phyloP scores from a whole-genome alignment of 2,797 vertebrate species.

The Gallirallus australis region DNA sequence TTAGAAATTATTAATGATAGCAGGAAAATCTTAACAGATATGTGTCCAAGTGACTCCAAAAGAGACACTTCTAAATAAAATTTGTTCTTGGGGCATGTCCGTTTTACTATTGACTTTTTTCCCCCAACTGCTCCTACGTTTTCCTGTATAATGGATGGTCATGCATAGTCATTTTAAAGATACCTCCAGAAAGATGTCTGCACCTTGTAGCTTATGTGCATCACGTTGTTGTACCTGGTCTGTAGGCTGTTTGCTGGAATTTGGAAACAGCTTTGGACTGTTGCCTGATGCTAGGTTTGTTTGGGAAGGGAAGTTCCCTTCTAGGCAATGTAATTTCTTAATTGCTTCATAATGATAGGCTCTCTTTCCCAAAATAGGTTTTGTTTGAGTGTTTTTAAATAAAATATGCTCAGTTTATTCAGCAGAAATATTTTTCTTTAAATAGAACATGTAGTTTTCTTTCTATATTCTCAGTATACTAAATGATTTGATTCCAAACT shows the following conservation, averaged over 20 bases:
- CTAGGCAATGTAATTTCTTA: background rate
- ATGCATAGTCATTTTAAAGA: background rate
- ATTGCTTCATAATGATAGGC: background rate
- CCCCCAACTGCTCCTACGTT: background rate
- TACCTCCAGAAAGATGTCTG: background rate
- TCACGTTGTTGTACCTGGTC: background rate
- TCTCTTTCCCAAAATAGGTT: background rate
- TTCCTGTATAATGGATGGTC: background rate
- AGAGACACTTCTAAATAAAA: background rate
- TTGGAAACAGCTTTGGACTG: background rate
- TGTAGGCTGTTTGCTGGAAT: background rate
- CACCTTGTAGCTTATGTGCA: background rate
- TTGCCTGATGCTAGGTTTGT: background rate
- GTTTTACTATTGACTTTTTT: background rate
- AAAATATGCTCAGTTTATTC: constrained; percentile 19
- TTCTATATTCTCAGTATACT: constrained; percentile 26
- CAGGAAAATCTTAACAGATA: background rate
- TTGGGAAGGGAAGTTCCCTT: background rate
- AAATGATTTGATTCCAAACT: constrained; percentile 52
- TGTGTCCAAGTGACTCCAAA: background rate
- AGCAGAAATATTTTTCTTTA: background rate
- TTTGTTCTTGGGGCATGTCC: background rate
- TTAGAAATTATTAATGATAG: background rate
- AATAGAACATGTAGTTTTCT: constrained; percentile 22
- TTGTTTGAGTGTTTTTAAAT: background rate